Base-by-base conservation (phyloP, 2,888 invertebrate genomes). In the Idaea biselata region DNA sequence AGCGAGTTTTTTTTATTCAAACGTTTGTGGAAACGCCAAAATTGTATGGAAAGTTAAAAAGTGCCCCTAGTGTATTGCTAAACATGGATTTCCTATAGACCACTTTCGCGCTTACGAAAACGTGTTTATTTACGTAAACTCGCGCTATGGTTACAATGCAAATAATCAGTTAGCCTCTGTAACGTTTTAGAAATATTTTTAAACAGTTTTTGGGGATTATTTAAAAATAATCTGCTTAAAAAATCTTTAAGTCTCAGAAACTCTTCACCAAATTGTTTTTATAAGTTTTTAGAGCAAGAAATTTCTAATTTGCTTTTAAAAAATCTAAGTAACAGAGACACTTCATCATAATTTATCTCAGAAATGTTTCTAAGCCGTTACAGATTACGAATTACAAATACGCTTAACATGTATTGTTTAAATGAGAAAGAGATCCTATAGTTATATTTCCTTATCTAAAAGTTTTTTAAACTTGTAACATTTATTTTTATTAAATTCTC, bases 401-500 rank as follows among this genome's bases (percentile, higher is more conserved):
- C 66, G 65, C 75, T 75, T 76, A 77, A 72, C 25, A 25, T 25
- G 25, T 79, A 77, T 76, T 76, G 77, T 74, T 80, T 88, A 87
- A 87, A 83, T 88, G 89, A 85, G 89, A 86, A 81, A 88, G 89
- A 91, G 88, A 89, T 89, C 88, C 84, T 87, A 86, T 61, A 72
- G 77, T 73, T 77, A 78, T 72, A 76, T 74, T 72, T 78, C 63
- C 63, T 70, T 69, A 65, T 61, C 65, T 67, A 75, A 72, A 85
- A 86, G 86, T 87, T 87, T 87, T 76, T 81, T 77, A 88, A 88
- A 89, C 85, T 87, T 80, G 79, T 77, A 72, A 78, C 72, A 73
- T 62, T 65, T 67, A 56, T 64, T 58, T 71, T 71, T 72, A 75
- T 74, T 76, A 74, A 68, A 63, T 69, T 69, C 73, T 78, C 79